Percentiles rank a stretch among this genome's conserved stretches.
These are phyloP conservation scores for Electrophaes corylata DNA, from an alignment of 2,888 invertebrate species.

Conservation along the genomic window DNA sequence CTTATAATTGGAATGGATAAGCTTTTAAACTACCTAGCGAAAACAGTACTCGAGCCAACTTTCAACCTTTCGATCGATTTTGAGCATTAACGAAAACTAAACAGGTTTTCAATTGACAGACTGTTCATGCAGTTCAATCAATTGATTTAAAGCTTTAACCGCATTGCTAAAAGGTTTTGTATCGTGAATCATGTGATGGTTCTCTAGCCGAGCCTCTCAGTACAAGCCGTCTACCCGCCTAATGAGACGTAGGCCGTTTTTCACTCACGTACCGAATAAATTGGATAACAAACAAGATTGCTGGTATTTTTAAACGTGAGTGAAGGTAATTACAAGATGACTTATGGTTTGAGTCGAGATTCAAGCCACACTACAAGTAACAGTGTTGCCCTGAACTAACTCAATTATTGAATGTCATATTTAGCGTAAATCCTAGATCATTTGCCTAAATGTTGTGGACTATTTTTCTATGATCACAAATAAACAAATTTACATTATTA, in stretches of 20 bases:
- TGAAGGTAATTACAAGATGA: not conserved
- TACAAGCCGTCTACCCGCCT: slow-evolving; percentile 1
- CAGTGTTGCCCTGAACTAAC: no score
- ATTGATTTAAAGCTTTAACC: not conserved
- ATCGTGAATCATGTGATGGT: not conserved
- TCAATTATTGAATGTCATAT: no score
- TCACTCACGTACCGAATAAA: slow-evolving; percentile 1
- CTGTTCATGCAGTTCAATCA: not conserved
- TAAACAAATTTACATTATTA: no score
- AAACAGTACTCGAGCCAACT: not conserved
- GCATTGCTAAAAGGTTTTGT: not conserved
- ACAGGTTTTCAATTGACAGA: not conserved
- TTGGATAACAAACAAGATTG: not conserved
- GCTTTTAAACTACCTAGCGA: not conserved
- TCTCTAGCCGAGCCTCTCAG: not conserved
- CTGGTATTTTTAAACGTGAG: not conserved
- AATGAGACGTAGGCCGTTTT: slow-evolving; percentile 7
- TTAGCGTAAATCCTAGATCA: no score
- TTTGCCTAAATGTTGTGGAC: no score
- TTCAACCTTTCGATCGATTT: slow-evolving; percentile 2
- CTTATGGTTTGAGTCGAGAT: not conserved
- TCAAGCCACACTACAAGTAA: no score
- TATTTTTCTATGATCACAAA: no score
- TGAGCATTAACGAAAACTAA: not conserved
- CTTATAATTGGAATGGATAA: no score